Base-by-base conservation (phyloP, 2,888 invertebrate species). In the Oeneis ivallda region DNA sequence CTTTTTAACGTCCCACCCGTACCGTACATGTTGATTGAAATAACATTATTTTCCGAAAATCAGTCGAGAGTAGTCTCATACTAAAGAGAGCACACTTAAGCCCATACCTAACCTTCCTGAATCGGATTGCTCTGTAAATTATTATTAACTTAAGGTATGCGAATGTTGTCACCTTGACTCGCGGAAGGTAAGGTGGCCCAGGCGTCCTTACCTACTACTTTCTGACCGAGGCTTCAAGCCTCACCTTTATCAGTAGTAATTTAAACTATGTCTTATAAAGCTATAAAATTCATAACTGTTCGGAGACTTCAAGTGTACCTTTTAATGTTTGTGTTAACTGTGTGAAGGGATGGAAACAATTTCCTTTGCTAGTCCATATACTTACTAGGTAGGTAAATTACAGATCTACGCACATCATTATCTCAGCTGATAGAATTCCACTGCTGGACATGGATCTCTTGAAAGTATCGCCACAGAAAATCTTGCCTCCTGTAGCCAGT, bases 181-280 rank as follows among this genome's bases (percentile, higher is more conserved):
- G 77, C 89, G 89, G 89, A 89, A 89, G 88, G 79, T 73, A 70
- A 75, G 72, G 67, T 66, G 68, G 68, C 70, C 81, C 81, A 76
- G 84, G 79, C 79, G 84, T 83, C 87, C 87, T 86, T 85, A 87
- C 87, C 86, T 85, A 87, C 79, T 71, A 78, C 85, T 86, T 86
- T 86, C 85, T 82, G 81, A 81, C 76, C 74, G 72, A 74, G 74
- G 71, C 72, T 76, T 75, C 72, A 75, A 76, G 77, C 80, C 78
- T 80, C 75, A 74, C 72, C 72, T 70, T 65, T 65, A 62, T 17
- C 37, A 43, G 54, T 54, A 66, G 65, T 67, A 68, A 71, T 70
- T 68, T 54, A 53, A 62, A 70, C 68, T 37, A 61, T 50, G 49
- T 54, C 50, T 58, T 39, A 32, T 43, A 19, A 43, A 32, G 45